A percentile compares a stretch with the other conserved stretches of the same genome.
Conservation (phyloP, 2,797 vertebrate species). For the Halcyon badia region DNA sequence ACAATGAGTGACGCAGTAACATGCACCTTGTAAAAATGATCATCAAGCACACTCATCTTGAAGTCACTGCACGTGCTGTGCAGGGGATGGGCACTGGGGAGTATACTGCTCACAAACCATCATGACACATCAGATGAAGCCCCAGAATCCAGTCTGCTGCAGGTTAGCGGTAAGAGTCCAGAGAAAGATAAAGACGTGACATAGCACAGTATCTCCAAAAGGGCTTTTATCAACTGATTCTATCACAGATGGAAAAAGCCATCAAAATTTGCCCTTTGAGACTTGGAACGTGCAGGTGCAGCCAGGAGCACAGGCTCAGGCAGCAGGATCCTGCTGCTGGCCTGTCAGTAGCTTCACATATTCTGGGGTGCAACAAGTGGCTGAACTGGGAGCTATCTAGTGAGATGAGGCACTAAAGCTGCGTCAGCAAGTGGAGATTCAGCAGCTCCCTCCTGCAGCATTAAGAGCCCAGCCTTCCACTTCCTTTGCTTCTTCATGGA, state of each 20-base stretch:
- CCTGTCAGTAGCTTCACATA: not conserved
- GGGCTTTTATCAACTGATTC: not conserved
- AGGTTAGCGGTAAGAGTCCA: not conserved
- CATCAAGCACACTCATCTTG: not conserved
- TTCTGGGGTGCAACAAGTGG: not conserved
- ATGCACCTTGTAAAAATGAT: not conserved
- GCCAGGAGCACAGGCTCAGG: not conserved
- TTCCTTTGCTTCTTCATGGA: not conserved
- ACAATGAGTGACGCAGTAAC: not conserved
- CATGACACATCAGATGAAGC: accelerated
- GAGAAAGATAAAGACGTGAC: not conserved
- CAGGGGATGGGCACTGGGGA: not conserved
- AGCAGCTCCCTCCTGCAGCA: not conserved
- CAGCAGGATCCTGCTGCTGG: not conserved
- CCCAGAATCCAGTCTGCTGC: not conserved
- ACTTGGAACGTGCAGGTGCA: not conserved
- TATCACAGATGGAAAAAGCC: not conserved
- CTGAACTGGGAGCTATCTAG: not conserved
- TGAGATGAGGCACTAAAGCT: not conserved
- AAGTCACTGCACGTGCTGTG: not conserved
- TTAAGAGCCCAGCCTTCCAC: not conserved
- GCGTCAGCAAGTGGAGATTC: not conserved
- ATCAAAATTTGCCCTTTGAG: not conserved
- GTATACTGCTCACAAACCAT: not conserved
- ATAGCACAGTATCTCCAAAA: not conserved